Conservation (phyloP, 2,888 invertebrate genomes). For the Chymomyza procnemis region DNA sequence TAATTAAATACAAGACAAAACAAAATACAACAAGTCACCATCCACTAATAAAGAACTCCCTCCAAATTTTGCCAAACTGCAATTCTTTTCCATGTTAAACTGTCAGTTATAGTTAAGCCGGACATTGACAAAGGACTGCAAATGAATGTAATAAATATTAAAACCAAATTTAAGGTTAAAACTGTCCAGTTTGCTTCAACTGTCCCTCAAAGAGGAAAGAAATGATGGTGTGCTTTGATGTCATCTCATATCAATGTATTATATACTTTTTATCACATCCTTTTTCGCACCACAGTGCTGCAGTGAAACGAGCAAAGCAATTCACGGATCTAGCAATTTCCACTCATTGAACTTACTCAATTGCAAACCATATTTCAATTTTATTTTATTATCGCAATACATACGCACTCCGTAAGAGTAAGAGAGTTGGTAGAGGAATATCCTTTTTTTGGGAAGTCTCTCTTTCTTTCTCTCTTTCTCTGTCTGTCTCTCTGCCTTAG, state of each 20-base stretch:
- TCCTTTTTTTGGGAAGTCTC: conserved; percentile 49
- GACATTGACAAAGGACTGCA: neutral
- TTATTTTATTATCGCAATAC: conserved; percentile 65
- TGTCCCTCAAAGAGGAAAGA: neutral
- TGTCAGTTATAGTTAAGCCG: neutral
- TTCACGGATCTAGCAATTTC: conserved; percentile 56
- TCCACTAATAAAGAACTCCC: too few relatives aligned
- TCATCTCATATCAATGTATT: neutral
- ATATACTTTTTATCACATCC: neutral
- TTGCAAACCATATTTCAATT: conserved; percentile 71
- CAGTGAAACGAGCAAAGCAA: conserved; percentile 1
- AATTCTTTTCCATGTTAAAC: neutral
- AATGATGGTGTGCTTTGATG: neutral
- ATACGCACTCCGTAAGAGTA: conserved; percentile 3
- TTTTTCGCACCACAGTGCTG: neutral
- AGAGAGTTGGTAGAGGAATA: conserved; percentile 18
- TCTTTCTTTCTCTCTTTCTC: conserved; percentile 34
- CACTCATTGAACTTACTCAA: conserved; percentile 67
- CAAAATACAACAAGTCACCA: too few relatives aligned
- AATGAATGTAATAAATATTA: neutral
- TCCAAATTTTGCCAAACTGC: too few relatives aligned
- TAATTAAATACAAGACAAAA: too few relatives aligned
- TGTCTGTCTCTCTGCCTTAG: conserved; percentile 3
- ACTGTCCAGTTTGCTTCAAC: neutral
- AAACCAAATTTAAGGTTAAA: neutral